These are phyloP conservation scores for Temnothorax nylanderi DNA, from an alignment of 1,140 invertebrate species.

Conservation along the genomic window DNA sequence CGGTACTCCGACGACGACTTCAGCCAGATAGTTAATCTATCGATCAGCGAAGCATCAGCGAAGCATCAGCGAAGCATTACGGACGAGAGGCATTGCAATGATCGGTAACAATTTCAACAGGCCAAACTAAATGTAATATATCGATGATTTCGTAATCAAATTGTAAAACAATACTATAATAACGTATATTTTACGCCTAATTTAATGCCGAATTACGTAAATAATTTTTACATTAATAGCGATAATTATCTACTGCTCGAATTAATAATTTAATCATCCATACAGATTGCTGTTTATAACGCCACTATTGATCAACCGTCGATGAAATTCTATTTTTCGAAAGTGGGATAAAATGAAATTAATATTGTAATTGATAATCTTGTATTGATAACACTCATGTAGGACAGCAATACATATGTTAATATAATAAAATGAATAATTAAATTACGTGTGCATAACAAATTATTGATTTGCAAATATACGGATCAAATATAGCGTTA, in stretches of 20 bases:
- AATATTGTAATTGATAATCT: conserved; percentile 32
- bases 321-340: conserved; percentile 19
- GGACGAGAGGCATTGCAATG: background rate
- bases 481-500: background rate
- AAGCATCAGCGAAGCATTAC: conserved; percentile 19
- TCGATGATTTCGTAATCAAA: background rate
- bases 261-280: conserved; percentile 40
- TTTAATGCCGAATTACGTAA: background rate
- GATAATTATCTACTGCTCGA: background rate
- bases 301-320: background rate
- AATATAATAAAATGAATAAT: conserved; percentile 29
- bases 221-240: background rate
- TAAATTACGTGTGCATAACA: conserved; percentile 34
- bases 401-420: conserved; percentile 43
- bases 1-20: conserved; percentile 12
- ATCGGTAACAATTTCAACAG: background rate
- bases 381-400: conserved; percentile 24
- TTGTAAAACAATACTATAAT: background rate
- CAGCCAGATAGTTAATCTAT: conserved; percentile 30
- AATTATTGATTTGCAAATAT: conserved; percentile 39
- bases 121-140: background rate
- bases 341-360: conserved; percentile 29
- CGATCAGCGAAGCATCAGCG: conserved; percentile 12
- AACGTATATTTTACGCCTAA: background rate
- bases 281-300: background rate